A percentile compares a stretch with the other conserved stretches of the same genome.
Evolutionary conservation across 64 coral and sea anemone genomes (phyloP).

Genomic region (Pocillopora damicornis): DNA sequence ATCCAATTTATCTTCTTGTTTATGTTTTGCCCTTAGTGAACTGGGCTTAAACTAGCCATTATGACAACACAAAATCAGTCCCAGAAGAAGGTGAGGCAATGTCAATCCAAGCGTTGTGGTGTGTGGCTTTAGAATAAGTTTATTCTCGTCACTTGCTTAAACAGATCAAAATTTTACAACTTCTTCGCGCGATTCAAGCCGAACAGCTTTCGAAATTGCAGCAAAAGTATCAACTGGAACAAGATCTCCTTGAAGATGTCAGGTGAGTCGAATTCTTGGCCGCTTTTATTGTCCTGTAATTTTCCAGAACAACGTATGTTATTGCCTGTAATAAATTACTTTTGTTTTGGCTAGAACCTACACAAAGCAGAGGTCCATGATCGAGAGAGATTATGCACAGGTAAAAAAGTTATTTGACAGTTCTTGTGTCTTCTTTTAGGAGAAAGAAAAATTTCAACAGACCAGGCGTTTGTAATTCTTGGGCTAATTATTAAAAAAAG

Average conservation of each 20-base stretch:
- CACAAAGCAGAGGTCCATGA: constrained; percentile 72
- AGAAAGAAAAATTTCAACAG: background rate
- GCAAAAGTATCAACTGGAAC: constrained; percentile 86
- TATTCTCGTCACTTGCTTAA: background rate
- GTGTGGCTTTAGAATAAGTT: background rate
- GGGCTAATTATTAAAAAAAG: background rate
- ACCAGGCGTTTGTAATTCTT: background rate
- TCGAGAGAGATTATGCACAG: constrained; percentile 89
- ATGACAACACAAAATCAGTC: constrained; percentile 68
- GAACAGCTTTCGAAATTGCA: constrained; percentile 82
- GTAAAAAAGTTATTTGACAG: background rate
- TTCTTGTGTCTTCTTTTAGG: background rate
- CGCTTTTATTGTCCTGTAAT: background rate
- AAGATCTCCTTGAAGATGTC: constrained; percentile 87
- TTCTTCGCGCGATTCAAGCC: constrained; percentile 67
- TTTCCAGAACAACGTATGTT: background rate
- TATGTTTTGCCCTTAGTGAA: background rate
- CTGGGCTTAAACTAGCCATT: constrained; percentile 3
- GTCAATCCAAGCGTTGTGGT: background rate
- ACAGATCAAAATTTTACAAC: constrained; percentile 83
- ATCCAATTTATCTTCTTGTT: background rate
- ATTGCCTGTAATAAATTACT: background rate
- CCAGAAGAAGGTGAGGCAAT: constrained; percentile 61
- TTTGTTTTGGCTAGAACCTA: constrained; percentile 59
- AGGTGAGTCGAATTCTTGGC: constrained; percentile 42